A percentile compares a stretch with the other conserved stretches of the same genome.
Evolutionary conservation across 2,113 vertebrate species (phyloP).

Genomic region (Vulpes lagopus): DNA sequence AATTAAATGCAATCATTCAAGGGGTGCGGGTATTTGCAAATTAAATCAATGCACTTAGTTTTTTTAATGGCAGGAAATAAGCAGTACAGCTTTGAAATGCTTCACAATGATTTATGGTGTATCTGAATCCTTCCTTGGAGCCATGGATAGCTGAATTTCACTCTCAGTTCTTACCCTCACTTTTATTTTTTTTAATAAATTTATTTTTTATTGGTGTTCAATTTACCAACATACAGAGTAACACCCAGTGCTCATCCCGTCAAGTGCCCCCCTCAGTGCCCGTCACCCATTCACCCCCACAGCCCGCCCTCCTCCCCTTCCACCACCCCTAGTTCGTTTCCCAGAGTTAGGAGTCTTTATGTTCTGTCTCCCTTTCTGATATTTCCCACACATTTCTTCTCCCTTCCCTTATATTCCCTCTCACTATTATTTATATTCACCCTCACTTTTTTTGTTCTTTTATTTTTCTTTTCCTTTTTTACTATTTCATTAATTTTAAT

Average conservation of each 20-base stretch:
- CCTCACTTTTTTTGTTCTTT: constrained; percentile 17
- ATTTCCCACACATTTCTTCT: no score
- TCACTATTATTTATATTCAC: neutral
- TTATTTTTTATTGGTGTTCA: no score
- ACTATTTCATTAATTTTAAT: constrained; percentile 65
- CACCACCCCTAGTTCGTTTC: no score
- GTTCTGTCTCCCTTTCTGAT: no score
- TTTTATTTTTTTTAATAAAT: neutral
- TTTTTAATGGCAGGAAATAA: constrained; percentile 42
- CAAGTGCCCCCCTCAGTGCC: no score
- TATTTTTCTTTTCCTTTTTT: constrained; percentile 11
- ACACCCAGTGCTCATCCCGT: no score
- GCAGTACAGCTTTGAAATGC: neutral
- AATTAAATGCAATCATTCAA: constrained; percentile 71
- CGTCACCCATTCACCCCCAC: no score
- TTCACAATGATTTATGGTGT: constrained; percentile 5
- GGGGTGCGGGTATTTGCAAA: constrained; percentile 69
- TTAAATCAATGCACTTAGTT: constrained; percentile 52
- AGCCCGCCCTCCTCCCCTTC: no score
- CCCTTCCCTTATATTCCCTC: no score
- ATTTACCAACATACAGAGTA: no score
- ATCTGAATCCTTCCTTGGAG: neutral
- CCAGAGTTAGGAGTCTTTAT: no score
- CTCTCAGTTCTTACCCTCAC: constrained; percentile 9
- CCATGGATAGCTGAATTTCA: constrained; percentile 54